Percentiles rank a stretch among this genome's conserved stretches.
Evolutionary conservation across 1,140 invertebrate species (phyloP).

Genomic region (Wasmannia auropunctata): DNA sequence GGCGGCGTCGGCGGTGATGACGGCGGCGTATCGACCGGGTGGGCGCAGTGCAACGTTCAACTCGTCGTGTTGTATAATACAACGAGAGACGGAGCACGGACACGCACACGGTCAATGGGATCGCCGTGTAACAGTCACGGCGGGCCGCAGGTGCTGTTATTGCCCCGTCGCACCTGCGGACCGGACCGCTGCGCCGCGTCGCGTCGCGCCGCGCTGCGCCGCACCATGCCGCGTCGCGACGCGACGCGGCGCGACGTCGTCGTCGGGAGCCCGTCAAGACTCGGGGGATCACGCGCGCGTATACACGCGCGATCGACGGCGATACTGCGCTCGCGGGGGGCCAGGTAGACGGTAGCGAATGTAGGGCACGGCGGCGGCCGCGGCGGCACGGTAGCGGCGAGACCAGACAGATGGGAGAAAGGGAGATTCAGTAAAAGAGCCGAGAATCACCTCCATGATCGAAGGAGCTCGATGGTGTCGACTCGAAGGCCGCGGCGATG

Average conservation of each 20-base stretch:
- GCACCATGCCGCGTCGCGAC: not conserved
- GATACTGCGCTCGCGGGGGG: not conserved
- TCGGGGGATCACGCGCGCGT: not conserved
- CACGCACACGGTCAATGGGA: slow-evolving; percentile 56
- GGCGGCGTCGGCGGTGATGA: not conserved
- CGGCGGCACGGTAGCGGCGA: not conserved
- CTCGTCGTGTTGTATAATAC: not conserved
- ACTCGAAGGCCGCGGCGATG: slow-evolving; percentile 71
- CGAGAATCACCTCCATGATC: slow-evolving; percentile 83
- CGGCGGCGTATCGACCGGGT: slow-evolving; percentile 44
- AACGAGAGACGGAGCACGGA: not conserved
- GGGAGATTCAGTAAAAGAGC: slow-evolving; percentile 42
- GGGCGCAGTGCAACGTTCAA: slow-evolving; percentile 50
- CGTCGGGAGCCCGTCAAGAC: not conserved
- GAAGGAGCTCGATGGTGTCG: slow-evolving; percentile 80
- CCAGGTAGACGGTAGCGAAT: slow-evolving; percentile 10
- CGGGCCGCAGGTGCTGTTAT: slow-evolving; percentile 67
- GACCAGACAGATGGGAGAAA: not conserved
- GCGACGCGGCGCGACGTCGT: not conserved
- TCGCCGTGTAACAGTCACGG: slow-evolving; percentile 71
- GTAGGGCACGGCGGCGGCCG: slow-evolving; percentile 47
- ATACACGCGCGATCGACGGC: not conserved
- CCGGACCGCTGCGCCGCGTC: not conserved
- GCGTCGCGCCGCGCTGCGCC: not conserved
- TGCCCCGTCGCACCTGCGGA: slow-evolving; percentile 56